phyloP scores from a whole-genome alignment of 2,888 invertebrate species.

The Calliphora vomitoria region DNA sequence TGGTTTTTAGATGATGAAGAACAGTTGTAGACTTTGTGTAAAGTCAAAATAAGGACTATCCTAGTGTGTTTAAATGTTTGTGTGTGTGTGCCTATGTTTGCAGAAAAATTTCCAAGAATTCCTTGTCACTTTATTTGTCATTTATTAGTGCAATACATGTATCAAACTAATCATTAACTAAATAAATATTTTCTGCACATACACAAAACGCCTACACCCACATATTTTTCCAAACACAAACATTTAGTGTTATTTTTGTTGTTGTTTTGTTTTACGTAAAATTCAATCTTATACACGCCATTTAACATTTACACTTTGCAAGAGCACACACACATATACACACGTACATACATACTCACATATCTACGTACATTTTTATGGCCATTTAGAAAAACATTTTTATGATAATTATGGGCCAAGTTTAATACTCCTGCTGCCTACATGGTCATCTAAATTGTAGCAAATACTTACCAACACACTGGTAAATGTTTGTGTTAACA shows the following conservation, averaged over 20 bases:
- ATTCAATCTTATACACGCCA: constrained; percentile 53
- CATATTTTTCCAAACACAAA: background rate
- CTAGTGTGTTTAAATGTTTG: background rate
- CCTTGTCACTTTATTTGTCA: constrained; percentile 33
- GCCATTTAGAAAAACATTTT: constrained; percentile 29
- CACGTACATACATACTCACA: background rate
- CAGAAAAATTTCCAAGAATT: background rate
- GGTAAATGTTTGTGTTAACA: background rate
- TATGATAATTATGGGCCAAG: constrained; percentile 24
- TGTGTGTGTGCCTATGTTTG: background rate
- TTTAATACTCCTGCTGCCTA: constrained; percentile 5
- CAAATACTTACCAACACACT: background rate
- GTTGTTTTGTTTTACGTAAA: background rate
- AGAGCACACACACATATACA: background rate
- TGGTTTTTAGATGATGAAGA: too few relatives aligned
- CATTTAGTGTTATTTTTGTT: background rate
- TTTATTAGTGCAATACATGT: constrained; percentile 14
- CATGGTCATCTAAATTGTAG: constrained; percentile 7
- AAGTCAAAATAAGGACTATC: too few relatives aligned
- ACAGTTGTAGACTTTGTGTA: too few relatives aligned
- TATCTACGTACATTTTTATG: constrained; percentile 18
- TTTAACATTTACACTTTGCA: constrained; percentile 2
- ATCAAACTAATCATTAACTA: constrained; percentile 13
- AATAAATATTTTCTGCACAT: constrained; percentile 5
- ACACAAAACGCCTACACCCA: background rate